Percentiles rank a stretch among this genome's conserved stretches.
These are phyloP conservation scores for Pantherophis alleghaniensis DNA, from an alignment of 2,797 vertebrate species.

Conservation along the genomic window DNA sequence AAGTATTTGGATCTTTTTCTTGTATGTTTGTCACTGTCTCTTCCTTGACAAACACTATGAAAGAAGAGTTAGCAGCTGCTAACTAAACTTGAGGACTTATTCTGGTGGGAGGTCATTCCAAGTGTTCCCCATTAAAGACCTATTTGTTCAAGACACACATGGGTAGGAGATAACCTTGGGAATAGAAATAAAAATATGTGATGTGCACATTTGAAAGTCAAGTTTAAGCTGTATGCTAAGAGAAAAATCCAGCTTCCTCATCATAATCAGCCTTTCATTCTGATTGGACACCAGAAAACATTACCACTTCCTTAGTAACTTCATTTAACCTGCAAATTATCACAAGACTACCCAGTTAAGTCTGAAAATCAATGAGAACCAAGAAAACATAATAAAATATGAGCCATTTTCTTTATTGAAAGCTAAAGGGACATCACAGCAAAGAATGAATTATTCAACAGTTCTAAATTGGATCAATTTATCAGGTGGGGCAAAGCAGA, in stretches of 20 bases:
- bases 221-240: background rate
- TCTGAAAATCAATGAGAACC: slow-evolving; percentile 3
- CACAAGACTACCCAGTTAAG: background rate
- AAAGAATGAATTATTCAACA: slow-evolving; percentile 21
- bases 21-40: background rate
- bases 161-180: too few species aligned
- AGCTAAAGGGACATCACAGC: slow-evolving; percentile 12
- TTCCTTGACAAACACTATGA: background rate
- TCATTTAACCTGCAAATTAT: slow-evolving; percentile 5
- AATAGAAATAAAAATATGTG: background rate
- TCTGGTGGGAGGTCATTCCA: background rate
- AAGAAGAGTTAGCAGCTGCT: background rate
- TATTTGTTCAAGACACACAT: background rate
- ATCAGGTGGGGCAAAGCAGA: slow-evolving; percentile 11
- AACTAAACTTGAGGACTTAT: background rate
- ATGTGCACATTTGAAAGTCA: background rate
- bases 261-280: background rate
- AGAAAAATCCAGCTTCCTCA: background rate
- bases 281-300: background rate
- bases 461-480: slow-evolving; percentile 17
- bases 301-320: slow-evolving; percentile 19
- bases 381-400: slow-evolving; percentile 33
- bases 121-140: background rate
- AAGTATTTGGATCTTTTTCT: background rate
- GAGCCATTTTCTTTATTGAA: slow-evolving; percentile 31